Evolutionary conservation across 2,797 vertebrate genomes (phyloP).

Genomic region (Parauchenoglanis punctatus): DNA sequence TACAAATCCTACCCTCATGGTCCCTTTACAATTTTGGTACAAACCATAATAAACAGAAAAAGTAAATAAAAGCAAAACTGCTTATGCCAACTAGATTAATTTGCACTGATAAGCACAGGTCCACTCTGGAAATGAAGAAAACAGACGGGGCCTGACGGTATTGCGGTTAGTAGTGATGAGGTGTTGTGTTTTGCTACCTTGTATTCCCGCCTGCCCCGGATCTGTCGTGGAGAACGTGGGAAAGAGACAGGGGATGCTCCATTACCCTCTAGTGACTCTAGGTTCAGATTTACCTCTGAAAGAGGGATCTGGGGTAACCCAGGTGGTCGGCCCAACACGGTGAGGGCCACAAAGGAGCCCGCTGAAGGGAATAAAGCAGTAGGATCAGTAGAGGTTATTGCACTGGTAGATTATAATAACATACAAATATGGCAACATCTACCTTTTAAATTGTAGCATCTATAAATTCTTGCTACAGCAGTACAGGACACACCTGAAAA

Average conservation of each 20-base stretch:
- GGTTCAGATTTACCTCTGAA: slow-evolving; percentile 85
- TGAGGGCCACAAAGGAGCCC: slow-evolving; percentile 96
- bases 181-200: slow-evolving; percentile 80
- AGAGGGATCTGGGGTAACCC: slow-evolving; percentile 91
- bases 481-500: background rate
- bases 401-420: background rate
- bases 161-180: slow-evolving; percentile 82
- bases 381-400: slow-evolving; percentile 55
- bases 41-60: background rate
- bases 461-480: background rate
- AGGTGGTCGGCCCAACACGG: slow-evolving; percentile 93
- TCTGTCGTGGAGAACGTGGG: slow-evolving; percentile 81
- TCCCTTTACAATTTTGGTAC: background rate
- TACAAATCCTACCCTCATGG: background rate
- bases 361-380: slow-evolving; percentile 80
- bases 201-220: slow-evolving; percentile 73
- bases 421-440: background rate
- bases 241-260: slow-evolving; percentile 79
- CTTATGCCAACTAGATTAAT: background rate
- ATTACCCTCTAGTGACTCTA: slow-evolving; percentile 69
- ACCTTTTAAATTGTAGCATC: background rate
- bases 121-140: background rate
- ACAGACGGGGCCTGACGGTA: slow-evolving; percentile 64
- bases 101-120: background rate
- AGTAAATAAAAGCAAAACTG: background rate